A percentile compares a stretch with the other conserved stretches of the same genome.
Evolutionary conservation across 2,113 vertebrate genomes (phyloP).

Genomic region (rabbit (Oryctolagus cuniculus)): DNA sequence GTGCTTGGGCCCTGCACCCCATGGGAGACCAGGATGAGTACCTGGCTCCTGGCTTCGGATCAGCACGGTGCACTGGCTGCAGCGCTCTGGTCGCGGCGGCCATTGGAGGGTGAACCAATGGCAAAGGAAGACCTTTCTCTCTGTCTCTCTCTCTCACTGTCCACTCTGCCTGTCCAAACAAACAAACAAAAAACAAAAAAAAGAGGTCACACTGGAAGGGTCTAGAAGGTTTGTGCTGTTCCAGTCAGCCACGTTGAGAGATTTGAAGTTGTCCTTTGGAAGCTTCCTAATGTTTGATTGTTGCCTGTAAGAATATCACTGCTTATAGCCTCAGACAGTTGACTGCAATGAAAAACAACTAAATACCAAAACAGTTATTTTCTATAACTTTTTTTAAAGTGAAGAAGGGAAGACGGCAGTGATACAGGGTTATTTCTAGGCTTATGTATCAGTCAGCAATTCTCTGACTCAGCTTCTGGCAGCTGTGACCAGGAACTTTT

Average conservation of each 20-base stretch:
- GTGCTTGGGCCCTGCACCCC: no score
- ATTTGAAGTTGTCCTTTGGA: neutral
- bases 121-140: no score
- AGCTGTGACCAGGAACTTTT: neutral
- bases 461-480: neutral
- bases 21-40: no score
- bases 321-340: neutral
- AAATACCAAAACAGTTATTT: neutral
- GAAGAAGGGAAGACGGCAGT: neutral
- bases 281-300: neutral
- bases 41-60: no score
- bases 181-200: no score
- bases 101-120: no score
- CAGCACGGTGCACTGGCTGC: no score
- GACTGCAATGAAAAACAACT: neutral
- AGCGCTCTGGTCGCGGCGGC: no score
- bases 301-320: neutral
- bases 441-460: neutral
- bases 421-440: neutral
- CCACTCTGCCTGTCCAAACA: no score
- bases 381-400: neutral
- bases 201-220: neutral
- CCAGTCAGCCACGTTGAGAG: neutral
- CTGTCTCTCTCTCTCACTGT: no score
- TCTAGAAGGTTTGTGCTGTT: neutral